Evolutionary conservation across 2,888 invertebrate genomes (phyloP).

Genomic region (Ichneumoninae sp.): DNA sequence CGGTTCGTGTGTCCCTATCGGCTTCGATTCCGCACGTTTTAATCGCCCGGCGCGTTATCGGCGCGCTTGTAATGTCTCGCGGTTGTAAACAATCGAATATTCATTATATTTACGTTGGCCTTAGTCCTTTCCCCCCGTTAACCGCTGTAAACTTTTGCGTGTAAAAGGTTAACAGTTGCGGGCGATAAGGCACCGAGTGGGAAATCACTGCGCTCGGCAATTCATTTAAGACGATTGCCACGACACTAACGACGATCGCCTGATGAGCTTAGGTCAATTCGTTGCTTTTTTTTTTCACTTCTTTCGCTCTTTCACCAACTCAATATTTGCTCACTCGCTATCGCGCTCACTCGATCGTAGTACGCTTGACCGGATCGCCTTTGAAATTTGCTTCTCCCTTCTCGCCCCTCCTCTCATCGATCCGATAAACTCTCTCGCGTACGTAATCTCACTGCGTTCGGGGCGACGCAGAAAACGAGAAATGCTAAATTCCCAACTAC

Average conservation of each 20-base stretch:
- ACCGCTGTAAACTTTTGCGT: slow-evolving; percentile 72
- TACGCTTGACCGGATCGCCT: slow-evolving; percentile 58
- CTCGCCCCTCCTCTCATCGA: slow-evolving; percentile 38
- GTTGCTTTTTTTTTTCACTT: not conserved
- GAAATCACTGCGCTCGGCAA: slow-evolving; percentile 71
- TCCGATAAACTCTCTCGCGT: slow-evolving; percentile 59
- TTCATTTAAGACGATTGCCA: slow-evolving; percentile 72
- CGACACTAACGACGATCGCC: slow-evolving; percentile 48
- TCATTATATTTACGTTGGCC: slow-evolving; percentile 74
- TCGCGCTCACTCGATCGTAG: slow-evolving; percentile 55
- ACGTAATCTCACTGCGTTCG: slow-evolving; percentile 57
- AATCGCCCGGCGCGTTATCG: slow-evolving; percentile 67
- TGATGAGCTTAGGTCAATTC: slow-evolving; percentile 56
- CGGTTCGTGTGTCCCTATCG: slow-evolving; percentile 37
- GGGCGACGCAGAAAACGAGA: slow-evolving; percentile 50
- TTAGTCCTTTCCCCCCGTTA: slow-evolving; percentile 70
- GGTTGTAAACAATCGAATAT: slow-evolving; percentile 73
- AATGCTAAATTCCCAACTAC: slow-evolving; percentile 63
- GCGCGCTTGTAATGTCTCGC: slow-evolving; percentile 58
- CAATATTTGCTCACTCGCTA: slow-evolving; percentile 29
- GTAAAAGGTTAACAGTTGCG: slow-evolving; percentile 76
- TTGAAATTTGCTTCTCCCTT: slow-evolving; percentile 53
- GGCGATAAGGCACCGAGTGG: slow-evolving; percentile 72
- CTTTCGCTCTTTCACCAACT: not conserved
- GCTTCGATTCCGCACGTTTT: slow-evolving; percentile 12